Percentiles rank a stretch among this genome's conserved stretches.
Evolutionary conservation across 1,140 invertebrate species (phyloP).

Genomic region (Penaeus chinensis): DNA sequence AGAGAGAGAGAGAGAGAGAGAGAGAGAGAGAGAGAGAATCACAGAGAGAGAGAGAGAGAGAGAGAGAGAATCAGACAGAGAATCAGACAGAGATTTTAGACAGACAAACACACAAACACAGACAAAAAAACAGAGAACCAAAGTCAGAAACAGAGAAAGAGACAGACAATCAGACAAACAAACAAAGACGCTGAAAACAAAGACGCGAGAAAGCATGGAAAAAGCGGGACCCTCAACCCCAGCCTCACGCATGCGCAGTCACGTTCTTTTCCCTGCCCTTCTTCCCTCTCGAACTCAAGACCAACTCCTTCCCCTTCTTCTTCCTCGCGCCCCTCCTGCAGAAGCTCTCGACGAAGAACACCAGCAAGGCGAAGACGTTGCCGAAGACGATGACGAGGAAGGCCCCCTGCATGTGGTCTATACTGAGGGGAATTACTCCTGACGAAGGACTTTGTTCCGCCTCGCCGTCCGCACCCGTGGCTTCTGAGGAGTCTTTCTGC

Average conservation of each 20-base stretch:
- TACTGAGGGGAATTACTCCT: conserved; percentile 23
- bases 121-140: not conserved
- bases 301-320: too few relatives aligned
- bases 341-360: not conserved
- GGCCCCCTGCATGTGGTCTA: conserved; percentile 23
- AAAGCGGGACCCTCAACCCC: too few relatives aligned
- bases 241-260: too few relatives aligned
- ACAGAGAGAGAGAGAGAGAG: not conserved
- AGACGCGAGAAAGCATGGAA: too few relatives aligned
- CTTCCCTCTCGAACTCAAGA: too few relatives aligned
- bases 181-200: too few relatives aligned
- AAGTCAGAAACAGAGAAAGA: too few relatives aligned
- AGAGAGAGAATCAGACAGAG: not conserved
- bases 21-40: not conserved
- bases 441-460: too few relatives aligned
- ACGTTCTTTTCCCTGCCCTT: too few relatives aligned
- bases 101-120: not conserved
- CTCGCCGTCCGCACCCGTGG: not conserved
- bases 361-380: not conserved
- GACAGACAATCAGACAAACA: too few relatives aligned
- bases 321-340: too few relatives aligned
- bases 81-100: not conserved
- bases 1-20: not conserved
- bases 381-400: conserved; percentile 15
- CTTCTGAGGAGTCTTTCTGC: not conserved